phyloP scores from a whole-genome alignment of 2,113 vertebrate species.

The Dendropsophus ebraccatus region DNA sequence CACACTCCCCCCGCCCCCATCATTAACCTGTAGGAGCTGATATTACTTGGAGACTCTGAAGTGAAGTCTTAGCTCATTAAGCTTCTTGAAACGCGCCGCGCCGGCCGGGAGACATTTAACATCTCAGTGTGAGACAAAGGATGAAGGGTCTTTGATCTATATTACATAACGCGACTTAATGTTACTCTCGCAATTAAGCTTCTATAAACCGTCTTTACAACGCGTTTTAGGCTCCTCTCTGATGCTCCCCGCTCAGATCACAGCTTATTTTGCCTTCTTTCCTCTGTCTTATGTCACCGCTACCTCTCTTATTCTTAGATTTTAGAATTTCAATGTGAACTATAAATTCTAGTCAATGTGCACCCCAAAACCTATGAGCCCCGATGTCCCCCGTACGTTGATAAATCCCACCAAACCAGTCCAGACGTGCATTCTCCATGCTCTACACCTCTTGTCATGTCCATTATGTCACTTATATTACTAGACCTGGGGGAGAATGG shows the following conservation, averaged over 20 bases:
- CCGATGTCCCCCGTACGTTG: too few relatives aligned
- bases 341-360: neutral
- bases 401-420: too few relatives aligned
- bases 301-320: neutral
- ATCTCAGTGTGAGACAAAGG: neutral
- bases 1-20: neutral
- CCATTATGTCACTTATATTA: too few relatives aligned
- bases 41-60: neutral
- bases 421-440: too few relatives aligned
- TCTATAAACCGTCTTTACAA: slow-evolving; percentile 70
- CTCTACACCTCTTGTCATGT: too few relatives aligned
- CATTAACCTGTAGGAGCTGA: neutral
- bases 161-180: neutral
- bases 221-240: neutral
- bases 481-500: too few relatives aligned
- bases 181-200: neutral
- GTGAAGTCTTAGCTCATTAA: neutral
- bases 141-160: slow-evolving; percentile 7
- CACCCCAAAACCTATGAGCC: neutral
- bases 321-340: neutral
- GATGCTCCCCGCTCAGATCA: neutral
- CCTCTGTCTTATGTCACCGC: neutral
- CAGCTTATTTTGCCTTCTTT: neutral
- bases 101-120: neutral
- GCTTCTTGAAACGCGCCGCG: neutral